Evolutionary conservation across 1,140 invertebrate species (phyloP).

Genomic region (Saxidomus purpurata): DNA sequence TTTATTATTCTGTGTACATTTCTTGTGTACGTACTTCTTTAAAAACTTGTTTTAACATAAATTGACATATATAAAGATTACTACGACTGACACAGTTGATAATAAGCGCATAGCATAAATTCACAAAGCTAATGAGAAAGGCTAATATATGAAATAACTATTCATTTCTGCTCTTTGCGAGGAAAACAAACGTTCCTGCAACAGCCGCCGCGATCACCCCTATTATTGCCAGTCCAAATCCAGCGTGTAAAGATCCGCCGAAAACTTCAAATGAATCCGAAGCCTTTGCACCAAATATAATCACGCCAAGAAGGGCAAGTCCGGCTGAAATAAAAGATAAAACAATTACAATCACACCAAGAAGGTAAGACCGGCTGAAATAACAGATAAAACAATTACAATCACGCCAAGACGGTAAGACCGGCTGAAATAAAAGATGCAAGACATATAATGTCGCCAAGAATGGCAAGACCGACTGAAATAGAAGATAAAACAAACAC

Average conservation of each 20-base stretch:
- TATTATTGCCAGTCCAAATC: slow-evolving; percentile 23
- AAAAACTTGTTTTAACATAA: too few species aligned
- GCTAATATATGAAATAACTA: too few species aligned
- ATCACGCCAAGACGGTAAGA: background rate
- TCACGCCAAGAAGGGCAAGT: background rate
- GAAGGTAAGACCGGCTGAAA: background rate
- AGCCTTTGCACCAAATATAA: background rate
- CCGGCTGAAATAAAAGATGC: slow-evolving; percentile 8
- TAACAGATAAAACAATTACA: background rate
- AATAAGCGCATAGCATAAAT: too few species aligned
- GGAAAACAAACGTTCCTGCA: background rate
- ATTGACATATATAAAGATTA: too few species aligned
- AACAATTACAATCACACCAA: background rate
- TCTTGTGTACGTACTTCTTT: too few species aligned
- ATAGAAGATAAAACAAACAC: too few species aligned
- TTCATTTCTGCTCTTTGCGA: background rate
- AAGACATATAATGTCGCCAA: background rate
- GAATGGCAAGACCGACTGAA: background rate
- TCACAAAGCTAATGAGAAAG: too few species aligned
- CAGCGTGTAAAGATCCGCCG: background rate
- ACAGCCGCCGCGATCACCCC: background rate
- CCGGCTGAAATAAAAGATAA: slow-evolving; percentile 14
- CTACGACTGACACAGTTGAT: too few species aligned
- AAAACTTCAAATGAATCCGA: background rate
- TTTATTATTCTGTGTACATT: too few species aligned